Evolutionary conservation across 2,797 vertebrate genomes (phyloP), one percentile per base, ranked within the genome.

Genomic region (Ammospiza maritima): DNA sequence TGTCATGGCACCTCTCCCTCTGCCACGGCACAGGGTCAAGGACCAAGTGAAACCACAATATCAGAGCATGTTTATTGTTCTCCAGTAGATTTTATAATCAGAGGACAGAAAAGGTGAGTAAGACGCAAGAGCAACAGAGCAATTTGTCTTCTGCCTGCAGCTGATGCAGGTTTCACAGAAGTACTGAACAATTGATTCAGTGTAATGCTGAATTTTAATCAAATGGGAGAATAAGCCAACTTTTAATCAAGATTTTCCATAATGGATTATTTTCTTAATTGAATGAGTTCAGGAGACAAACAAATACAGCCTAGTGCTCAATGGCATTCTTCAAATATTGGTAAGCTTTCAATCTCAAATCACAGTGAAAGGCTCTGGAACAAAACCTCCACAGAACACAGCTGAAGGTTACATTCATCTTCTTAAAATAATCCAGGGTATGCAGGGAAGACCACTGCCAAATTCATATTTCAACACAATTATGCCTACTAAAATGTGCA

Each of bases 251-350:
- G 96, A 96, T 96, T 96, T 97, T 97, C 96, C 95, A 87, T 96
- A 97, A 97, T 97, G 97, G 97, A 97, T 97, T 96, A 96, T 97
- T 97, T 97, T 95, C 89, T 88, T 97, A 97, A 97, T 97, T 97
- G 94, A 96, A 97, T 93, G 91, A 92, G 95, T 96, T 95, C 81
- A 93, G 94, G 76, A 96, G 94, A 95, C 92, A 97, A 97, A 96
- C 88, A 96, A 95, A 97, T 94, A 89, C 89, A 95, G 50, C 79
- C 90, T 86, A 42, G 81, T 87, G 76, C 84, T 96, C 95, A 93
- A 91, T 97, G 90, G 93, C 74, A 75, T 97, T 96, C 94, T 96
- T 95, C 93, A 97, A 94, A 97, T 97, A 97, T 97, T 95, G 96
- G 96, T 97, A 97, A 97, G 85, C 96, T 96, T 96, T 97, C 97